phyloP scores from a whole-genome alignment of 2,113 vertebrate genomes.

The Hystrix brachyura region DNA sequence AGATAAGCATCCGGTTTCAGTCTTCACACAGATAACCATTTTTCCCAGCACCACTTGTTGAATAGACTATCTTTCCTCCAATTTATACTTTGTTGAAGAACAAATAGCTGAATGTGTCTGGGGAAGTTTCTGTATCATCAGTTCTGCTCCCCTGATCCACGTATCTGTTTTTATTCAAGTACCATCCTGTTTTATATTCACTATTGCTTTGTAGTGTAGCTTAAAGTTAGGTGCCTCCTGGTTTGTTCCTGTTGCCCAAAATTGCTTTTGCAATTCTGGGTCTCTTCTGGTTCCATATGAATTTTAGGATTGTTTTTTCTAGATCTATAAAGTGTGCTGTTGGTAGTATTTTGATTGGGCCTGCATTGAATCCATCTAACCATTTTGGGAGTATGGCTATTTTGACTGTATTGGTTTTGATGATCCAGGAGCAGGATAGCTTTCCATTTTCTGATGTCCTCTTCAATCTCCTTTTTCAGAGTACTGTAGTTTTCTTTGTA shows the following conservation, averaged over 20 bases:
- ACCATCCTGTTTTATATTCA: not conserved
- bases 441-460: not conserved
- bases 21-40: not conserved
- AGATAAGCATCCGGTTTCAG: not conserved
- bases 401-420: not conserved
- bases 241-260: no score
- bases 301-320: not conserved
- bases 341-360: not conserved
- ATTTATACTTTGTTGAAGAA: not conserved
- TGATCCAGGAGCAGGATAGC: not conserved
- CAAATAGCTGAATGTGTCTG: not conserved
- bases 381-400: not conserved
- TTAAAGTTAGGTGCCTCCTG: not conserved
- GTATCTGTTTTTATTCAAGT: not conserved
- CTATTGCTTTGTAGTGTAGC: not conserved
- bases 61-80: not conserved
- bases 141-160: not conserved
- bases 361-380: not conserved
- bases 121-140: not conserved
- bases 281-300: not conserved
- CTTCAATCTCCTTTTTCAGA: not conserved
- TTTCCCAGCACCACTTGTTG: not conserved
- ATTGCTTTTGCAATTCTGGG: not conserved
- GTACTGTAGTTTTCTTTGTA: not conserved
- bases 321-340: not conserved